Base-by-base conservation (phyloP, 2,113 vertebrate species). In the Tautogolabrus adspersus region DNA sequence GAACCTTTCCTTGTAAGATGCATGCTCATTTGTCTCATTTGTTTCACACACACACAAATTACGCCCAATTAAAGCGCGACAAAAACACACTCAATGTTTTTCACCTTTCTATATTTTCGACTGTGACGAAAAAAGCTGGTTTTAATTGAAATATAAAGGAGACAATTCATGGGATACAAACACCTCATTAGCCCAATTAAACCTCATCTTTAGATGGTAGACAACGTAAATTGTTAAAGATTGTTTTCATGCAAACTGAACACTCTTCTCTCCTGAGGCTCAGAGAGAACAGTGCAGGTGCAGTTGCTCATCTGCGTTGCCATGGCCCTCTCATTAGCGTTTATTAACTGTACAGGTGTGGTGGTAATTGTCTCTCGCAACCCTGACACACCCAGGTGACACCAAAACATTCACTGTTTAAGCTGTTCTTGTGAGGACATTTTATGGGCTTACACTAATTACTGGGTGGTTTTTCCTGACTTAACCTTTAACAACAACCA, bases 301-400 rank as follows among this genome's bases (percentile, higher is more conserved):
- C 89, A 76, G 67, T 23, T 38, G 74, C 84, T 89, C 87, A 73
- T 88, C 90, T 88, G 83, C 59, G 70, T 92, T 90, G 93, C 88
- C 88, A 87, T 67, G 67, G 77, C 22, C 72, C 82, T 80, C 85
- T 88, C 88, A 93, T 94, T 93, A 92, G 85, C 55, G 72, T 89
- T 91, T 72, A 87, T 91, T 92, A 93, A 81, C 75, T 78, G 81
- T 89, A 87, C 92, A 93, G 90, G 87, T 94, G 93, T 88, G 77
- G 47, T 26, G 56, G 47, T 90, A 91, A 91, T 89, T 89, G 83
- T 90, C 79, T 85, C 68, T 61, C 75, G 71, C 22, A 63, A 83
- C 75, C 88, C 66, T 0, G 63, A 83, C 87, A 86, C 84, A 71
- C 76, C 79, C 57, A 75, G 74, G 71, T 70, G 62, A 72, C 73